A percentile compares a stretch with the other conserved stretches of the same genome.
Conservation (phyloP, 2,113 vertebrate species). For the Brienomyrus longianalis region DNA sequence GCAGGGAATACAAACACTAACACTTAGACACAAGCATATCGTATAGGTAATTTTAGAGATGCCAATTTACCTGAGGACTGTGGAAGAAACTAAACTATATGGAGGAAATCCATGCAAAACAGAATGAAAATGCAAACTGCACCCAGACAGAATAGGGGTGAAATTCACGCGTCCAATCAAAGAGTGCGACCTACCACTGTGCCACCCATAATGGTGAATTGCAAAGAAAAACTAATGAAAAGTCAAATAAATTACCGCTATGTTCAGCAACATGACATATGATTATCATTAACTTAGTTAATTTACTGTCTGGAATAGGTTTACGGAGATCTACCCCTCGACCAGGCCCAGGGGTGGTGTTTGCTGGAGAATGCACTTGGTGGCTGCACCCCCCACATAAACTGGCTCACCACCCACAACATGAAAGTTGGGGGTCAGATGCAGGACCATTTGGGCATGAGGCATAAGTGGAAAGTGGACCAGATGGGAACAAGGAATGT, state of each 20-base stretch:
- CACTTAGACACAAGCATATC: background rate
- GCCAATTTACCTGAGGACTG: background rate
- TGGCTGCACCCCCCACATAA: too few species aligned
- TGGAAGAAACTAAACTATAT: background rate
- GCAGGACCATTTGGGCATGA: too few species aligned
- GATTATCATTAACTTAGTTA: background rate
- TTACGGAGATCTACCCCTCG: background rate
- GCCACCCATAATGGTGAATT: too few species aligned
- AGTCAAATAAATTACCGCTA: background rate
- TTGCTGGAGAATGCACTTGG: too few species aligned
- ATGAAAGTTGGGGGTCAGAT: too few species aligned
- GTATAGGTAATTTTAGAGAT: background rate
- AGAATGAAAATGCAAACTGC: background rate
- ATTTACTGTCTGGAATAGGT: background rate
- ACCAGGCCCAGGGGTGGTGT: background rate
- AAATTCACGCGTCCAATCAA: background rate
- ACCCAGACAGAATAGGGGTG: background rate
- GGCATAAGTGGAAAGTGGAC: too few species aligned
- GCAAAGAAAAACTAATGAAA: background rate
- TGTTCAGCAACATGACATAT: background rate
- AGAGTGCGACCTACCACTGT: too few species aligned
- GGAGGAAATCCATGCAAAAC: background rate
- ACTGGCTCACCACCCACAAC: too few species aligned
- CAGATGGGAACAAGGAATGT: too few species aligned
- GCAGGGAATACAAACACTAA: too few species aligned